Evolutionary conservation across 2,888 invertebrate genomes (phyloP).

Genomic region (Lasius fuliginosus): DNA sequence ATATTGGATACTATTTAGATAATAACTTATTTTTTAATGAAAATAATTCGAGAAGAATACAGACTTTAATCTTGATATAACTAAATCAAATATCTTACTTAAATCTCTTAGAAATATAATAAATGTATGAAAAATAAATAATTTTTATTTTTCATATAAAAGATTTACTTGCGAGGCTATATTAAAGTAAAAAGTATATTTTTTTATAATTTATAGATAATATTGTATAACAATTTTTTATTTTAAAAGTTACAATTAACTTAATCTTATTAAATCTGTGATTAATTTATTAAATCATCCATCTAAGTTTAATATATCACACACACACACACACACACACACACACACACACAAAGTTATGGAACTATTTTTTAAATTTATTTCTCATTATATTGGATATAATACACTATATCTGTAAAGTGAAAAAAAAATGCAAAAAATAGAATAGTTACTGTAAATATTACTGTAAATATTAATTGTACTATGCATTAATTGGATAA

Average conservation of each 20-base stretch:
- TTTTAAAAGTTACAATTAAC: not conserved
- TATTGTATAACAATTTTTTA: not conserved
- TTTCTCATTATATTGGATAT: not conserved
- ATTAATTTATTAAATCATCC: not conserved
- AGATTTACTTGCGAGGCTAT: not conserved
- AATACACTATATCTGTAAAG: not conserved
- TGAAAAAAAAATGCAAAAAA: not conserved
- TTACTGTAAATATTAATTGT: not conserved
- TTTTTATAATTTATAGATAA: not conserved
- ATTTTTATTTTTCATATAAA: not conserved
- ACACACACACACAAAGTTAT: no score
- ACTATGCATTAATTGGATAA: not conserved
- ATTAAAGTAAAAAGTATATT: not conserved
- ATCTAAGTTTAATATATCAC: not conserved
- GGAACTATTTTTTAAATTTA: not conserved
- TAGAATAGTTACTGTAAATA: constrained; percentile 7
- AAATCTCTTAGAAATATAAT: not conserved
- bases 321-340: no score
- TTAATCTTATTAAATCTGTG: not conserved
- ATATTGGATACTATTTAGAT: not conserved
- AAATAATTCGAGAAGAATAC: constrained; percentile 6
- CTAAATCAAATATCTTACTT: not conserved
- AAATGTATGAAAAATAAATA: not conserved
- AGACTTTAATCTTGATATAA: not conserved
- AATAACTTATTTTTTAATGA: not conserved